Conservation (phyloP, 2,113 vertebrate species). For the Carettochelys insculpta region DNA sequence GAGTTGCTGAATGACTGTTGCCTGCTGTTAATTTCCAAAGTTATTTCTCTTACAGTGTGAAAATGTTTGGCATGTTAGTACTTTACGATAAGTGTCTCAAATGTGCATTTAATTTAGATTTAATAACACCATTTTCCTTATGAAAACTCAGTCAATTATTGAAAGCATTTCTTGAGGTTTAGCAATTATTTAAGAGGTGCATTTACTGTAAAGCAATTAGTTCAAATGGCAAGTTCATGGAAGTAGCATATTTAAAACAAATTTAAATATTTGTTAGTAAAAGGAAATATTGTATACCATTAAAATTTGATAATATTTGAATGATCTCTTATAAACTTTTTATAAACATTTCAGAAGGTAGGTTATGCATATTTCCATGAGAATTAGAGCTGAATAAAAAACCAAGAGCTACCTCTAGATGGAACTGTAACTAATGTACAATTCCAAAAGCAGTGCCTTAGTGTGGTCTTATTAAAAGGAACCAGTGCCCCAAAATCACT, state of each 20-base stretch:
- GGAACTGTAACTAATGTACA: background rate
- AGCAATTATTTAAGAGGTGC: slow-evolving; percentile 82
- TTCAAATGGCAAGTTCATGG: slow-evolving; percentile 68
- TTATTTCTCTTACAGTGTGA: slow-evolving; percentile 42
- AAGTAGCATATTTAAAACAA: slow-evolving; percentile 73
- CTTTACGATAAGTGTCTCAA: slow-evolving; percentile 74
- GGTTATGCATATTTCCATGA: slow-evolving; percentile 19
- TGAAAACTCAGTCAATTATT: slow-evolving; percentile 81
- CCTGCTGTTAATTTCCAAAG: slow-evolving; percentile 51
- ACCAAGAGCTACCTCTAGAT: background rate
- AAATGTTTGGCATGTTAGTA: slow-evolving; percentile 59
- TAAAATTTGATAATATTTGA: slow-evolving; percentile 37
- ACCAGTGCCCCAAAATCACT: background rate
- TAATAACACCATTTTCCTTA: slow-evolving; percentile 77
- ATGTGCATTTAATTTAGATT: slow-evolving; percentile 81
- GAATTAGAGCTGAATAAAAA: background rate
- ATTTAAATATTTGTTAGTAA: slow-evolving; percentile 68
- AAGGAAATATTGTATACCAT: slow-evolving; percentile 67
- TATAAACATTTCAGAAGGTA: slow-evolving; percentile 1
- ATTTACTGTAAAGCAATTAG: slow-evolving; percentile 79
- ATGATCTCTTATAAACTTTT: slow-evolving; percentile 46
- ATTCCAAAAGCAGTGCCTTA: background rate
- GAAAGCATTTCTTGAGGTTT: slow-evolving; percentile 80
- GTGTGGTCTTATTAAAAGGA: background rate
- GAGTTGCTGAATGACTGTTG: background rate